phyloP scores from a whole-genome alignment of 2,888 invertebrate species.

The Leptopterna dolabrata region DNA sequence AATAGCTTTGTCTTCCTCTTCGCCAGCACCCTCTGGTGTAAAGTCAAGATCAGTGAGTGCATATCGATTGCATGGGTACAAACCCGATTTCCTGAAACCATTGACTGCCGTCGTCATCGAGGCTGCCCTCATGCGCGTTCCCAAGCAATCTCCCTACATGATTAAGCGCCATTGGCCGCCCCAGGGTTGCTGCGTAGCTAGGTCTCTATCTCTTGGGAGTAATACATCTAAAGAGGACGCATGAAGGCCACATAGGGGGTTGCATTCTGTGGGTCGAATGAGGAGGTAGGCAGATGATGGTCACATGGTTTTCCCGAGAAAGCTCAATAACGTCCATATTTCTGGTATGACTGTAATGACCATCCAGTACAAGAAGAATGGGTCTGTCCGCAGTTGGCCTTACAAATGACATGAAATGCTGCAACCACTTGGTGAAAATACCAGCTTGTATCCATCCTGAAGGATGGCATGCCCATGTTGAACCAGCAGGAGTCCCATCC shows the following conservation, averaged over 20 bases:
- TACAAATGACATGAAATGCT: constrained; percentile 63
- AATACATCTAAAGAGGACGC: constrained; percentile 56
- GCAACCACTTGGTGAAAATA: constrained; percentile 65
- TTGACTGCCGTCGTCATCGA: neutral
- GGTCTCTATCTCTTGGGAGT: constrained; percentile 51
- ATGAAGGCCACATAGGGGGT: constrained; percentile 58
- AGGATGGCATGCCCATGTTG: constrained; percentile 63
- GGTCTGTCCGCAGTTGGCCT: constrained; percentile 62
- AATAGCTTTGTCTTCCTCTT: neutral
- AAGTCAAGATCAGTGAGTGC: neutral
- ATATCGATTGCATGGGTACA: constrained; percentile 60
- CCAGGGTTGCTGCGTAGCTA: constrained; percentile 62
- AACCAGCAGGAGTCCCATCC: constrained; percentile 64
- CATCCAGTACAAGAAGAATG: constrained; percentile 61
- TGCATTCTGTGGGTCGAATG: constrained; percentile 58
- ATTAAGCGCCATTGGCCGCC: constrained; percentile 56
- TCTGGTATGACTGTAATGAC: too few species aligned
- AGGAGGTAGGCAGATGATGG: constrained; percentile 58
- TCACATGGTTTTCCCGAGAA: constrained; percentile 56
- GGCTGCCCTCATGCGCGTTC: constrained; percentile 26
- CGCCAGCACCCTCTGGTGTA: neutral
- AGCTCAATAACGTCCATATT: too few species aligned
- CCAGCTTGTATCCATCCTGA: constrained; percentile 65
- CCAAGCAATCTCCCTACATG: constrained; percentile 57
- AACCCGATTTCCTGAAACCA: constrained; percentile 59